These are phyloP conservation scores for Stomatorhinus walkeri DNA, from an alignment of 2,797 vertebrate species.

Conservation along the genomic window DNA sequence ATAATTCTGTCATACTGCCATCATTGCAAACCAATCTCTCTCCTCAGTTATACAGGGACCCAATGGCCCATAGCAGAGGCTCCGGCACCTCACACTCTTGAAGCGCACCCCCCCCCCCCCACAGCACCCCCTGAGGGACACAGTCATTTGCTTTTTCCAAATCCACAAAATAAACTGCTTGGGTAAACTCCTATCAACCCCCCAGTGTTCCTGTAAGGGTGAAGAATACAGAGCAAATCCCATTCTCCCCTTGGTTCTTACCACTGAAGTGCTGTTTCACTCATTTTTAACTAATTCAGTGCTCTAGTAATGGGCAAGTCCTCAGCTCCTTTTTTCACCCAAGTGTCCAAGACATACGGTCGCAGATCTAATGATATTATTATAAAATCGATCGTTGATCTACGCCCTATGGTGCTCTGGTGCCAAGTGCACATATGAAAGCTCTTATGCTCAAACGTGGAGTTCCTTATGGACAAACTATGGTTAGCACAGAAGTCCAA, in stretches of 20 bases:
- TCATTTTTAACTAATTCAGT: not conserved
- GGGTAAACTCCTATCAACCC: not conserved
- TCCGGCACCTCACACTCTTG: not conserved
- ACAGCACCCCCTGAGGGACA: not conserved
- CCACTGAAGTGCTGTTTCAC: not conserved
- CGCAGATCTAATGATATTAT: not conserved
- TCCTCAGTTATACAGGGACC: not conserved
- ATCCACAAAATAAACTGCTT: not conserved
- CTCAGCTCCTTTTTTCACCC: not conserved
- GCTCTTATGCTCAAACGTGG: not conserved
- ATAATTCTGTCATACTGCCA: not conserved
- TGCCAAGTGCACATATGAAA: not conserved
- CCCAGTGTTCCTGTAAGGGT: not conserved
- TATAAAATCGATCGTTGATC: not conserved
- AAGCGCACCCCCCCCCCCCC: not conserved
- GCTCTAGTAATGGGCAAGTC: not conserved
- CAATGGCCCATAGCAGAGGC: not conserved
- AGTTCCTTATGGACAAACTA: not conserved
- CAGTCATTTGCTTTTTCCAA: not conserved
- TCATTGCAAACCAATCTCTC: not conserved
- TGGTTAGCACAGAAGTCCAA: not conserved
- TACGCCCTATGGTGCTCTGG: not conserved
- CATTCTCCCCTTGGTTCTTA: not conserved
- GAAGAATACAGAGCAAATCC: not conserved
- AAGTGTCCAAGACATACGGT: not conserved